These are phyloP conservation scores for Cheumatopsyche charites DNA, from an alignment of 1,140 invertebrate species.

Conservation along the genomic window DNA sequence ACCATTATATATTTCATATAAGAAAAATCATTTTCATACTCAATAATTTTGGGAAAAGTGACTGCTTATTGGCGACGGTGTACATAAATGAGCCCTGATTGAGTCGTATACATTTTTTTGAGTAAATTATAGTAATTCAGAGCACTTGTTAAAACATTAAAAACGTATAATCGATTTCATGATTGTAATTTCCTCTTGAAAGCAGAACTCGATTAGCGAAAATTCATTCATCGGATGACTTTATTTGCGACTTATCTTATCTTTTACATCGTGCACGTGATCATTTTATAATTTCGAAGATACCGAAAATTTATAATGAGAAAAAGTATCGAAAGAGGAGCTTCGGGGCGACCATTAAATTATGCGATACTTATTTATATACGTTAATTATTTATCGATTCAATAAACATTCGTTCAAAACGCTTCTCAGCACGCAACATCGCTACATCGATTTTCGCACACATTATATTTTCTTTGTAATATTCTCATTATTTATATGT, in stretches of 20 bases:
- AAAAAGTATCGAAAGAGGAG: too few species aligned
- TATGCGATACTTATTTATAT: background rate
- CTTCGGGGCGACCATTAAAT: too few species aligned
- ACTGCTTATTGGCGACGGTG: background rate
- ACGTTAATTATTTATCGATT: slow-evolving; percentile 20
- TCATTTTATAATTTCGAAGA: too few species aligned
- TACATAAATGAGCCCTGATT: background rate
- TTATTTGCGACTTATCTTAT: background rate
- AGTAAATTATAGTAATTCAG: background rate
- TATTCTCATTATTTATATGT: background rate
- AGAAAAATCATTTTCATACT: too few species aligned
- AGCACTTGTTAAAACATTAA: background rate
- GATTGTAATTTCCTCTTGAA: too few species aligned
- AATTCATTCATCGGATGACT: slow-evolving; percentile 3
- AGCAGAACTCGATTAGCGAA: too few species aligned
- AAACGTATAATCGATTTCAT: too few species aligned
- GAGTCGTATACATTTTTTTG: background rate
- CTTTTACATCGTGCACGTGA: too few species aligned
- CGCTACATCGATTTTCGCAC: slow-evolving; percentile 22
- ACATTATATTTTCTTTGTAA: slow-evolving; percentile 6
- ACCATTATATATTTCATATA: too few species aligned
- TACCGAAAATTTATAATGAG: too few species aligned
- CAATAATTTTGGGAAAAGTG: too few species aligned
- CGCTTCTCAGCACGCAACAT: slow-evolving; percentile 13
- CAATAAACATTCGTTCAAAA: background rate